Base-by-base conservation (phyloP, 1,140 invertebrate species). In the Drosophila punjabiensis region DNA sequence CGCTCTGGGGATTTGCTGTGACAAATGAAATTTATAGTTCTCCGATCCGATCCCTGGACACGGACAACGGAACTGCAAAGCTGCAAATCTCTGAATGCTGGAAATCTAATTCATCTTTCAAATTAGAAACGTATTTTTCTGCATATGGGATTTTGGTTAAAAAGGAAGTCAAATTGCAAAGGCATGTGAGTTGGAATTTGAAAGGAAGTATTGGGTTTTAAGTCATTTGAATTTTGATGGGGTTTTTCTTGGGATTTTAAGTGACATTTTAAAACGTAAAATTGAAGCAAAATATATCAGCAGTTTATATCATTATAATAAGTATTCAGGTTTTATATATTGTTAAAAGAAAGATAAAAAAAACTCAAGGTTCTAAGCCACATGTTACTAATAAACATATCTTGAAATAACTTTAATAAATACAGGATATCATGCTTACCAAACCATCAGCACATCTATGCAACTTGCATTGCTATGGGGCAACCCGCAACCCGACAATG, bases 11-110 rank as follows among this genome's bases (percentile, higher is more conserved):
- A 79, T 89, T 89, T 82, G 74, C 85, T 90, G 79, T 90, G 85
- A 89, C 85, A 89, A 89, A 89, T 89, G 86, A 90, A 88, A 89
- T 90, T 89, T 89, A 89, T 89, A 82, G 85, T 85, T 76, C 79
- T 86, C 70, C 78, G 71, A 76, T 76, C 80, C 76, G 55, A 58
- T 58, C 65, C 45, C 45, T 39, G 28, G 33, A 60, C 28, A 45
- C 32, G 24, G 14, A 62, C 16, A 37, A 24, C 52, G 58, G 53
- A 89, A 81, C 79, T 85, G 85, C 85, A 89, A 65, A 71, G 70
- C 73, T 76, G 86, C 86, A 85, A 88, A 85, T 90, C 79, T 89
- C 82, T 62, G 68, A 56, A 53, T 79, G 47, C 60, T 48, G 69
- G 52, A 90, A 84, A 90, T 89, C 86, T 90, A 89, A 85, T 85